Conservation (phyloP, 1,140 invertebrate genomes). For the Meloidogyne hapla region DNA sequence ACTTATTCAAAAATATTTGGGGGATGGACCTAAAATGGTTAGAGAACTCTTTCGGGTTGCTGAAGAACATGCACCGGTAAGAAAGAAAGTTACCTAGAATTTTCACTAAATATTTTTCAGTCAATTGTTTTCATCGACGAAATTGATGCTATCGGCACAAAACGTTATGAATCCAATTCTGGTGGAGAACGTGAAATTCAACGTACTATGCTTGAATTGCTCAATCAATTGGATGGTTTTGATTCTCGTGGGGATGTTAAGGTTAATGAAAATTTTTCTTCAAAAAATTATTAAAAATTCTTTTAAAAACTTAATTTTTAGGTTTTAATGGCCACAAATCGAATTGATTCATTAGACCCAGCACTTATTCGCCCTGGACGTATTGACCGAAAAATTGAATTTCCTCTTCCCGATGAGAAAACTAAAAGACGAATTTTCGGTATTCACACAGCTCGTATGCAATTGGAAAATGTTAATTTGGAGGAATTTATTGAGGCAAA, state of each 20-base stretch:
- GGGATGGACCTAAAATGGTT: conserved; percentile 97
- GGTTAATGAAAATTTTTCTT: conserved; percentile 66
- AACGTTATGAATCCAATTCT: conserved; percentile 96
- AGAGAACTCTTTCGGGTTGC: conserved; percentile 95
- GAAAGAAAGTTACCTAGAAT: no score
- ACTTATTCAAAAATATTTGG: conserved; percentile 97
- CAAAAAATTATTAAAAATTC: conserved; percentile 11
- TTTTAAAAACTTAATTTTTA: conserved; percentile 53
- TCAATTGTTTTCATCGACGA: conserved; percentile 99
- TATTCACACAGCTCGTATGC: conserved; percentile 98
- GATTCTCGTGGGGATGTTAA: conserved; percentile 93
- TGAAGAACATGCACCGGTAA: conserved; percentile 89
- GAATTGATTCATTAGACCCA: conserved; percentile 97
- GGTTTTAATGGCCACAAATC: conserved; percentile 98
- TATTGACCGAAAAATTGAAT: conserved; percentile 99
- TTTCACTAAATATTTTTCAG: conserved; percentile 45
- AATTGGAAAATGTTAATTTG: conserved; percentile 92
- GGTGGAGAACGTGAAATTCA: conserved; percentile 99
- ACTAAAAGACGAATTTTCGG: conserved; percentile 96
- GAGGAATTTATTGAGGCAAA: conserved; percentile 98
- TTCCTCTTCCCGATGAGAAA: conserved; percentile 97
- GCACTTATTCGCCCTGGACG: conserved; percentile 95
- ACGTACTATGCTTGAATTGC: conserved; percentile 96
- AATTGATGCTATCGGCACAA: conserved; percentile 99
- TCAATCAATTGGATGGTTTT: conserved; percentile 98